These are phyloP conservation scores for Xylocopa sonorina DNA, from an alignment of 1,140 invertebrate genomes.

Conservation along the genomic window DNA sequence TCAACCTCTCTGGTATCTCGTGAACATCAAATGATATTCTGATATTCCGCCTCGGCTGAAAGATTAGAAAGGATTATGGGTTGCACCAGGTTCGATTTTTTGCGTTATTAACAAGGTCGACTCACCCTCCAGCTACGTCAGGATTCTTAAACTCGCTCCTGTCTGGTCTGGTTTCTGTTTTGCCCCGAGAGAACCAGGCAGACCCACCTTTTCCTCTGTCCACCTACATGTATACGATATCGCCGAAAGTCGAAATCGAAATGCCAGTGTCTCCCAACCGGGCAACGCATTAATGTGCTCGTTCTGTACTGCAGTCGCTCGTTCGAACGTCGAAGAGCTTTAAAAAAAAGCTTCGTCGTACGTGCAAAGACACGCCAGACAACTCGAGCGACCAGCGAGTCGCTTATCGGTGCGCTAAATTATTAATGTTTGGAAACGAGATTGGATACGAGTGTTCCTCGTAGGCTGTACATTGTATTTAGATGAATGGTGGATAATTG, in stretches of 20 bases:
- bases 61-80: no score
- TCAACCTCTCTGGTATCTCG: no score
- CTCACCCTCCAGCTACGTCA: neutral
- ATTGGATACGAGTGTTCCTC: neutral
- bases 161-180: slow-evolving; percentile 44
- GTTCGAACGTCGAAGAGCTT: neutral
- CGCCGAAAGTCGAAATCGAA: slow-evolving; percentile 55
- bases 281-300: neutral
- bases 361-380: no score
- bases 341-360: neutral
- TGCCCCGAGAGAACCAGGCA: slow-evolving; percentile 1
- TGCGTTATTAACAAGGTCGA: neutral
- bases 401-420: no score
- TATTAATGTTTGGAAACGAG: neutral
- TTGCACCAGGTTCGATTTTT: neutral
- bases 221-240: slow-evolving; percentile 34
- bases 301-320: neutral
- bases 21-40: no score
- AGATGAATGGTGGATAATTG: neutral
- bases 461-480: neutral
- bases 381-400: no score
- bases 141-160: slow-evolving; percentile 55
- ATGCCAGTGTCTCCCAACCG: slow-evolving; percentile 16
- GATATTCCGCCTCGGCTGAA: no score
- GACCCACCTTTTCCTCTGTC: slow-evolving; percentile 49